phyloP scores from a whole-genome alignment of 2,113 vertebrate genomes.

The Stigmatopora nigra region DNA sequence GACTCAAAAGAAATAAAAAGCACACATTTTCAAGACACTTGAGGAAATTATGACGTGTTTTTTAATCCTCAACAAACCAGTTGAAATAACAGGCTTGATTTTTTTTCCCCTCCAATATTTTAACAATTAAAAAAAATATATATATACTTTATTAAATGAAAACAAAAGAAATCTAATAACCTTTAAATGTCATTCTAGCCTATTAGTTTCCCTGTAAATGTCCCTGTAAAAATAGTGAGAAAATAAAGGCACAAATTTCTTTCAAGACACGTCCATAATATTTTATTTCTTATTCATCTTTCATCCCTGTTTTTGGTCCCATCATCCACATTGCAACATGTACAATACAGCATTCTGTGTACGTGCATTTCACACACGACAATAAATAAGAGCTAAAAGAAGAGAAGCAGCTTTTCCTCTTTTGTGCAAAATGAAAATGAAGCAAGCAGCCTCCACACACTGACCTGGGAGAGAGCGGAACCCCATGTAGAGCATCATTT shows the following conservation, averaged over 20 bases:
- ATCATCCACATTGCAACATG: slow-evolving; percentile 23
- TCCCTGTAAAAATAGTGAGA: not conserved
- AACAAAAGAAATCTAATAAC: too few species aligned
- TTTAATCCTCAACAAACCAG: not conserved
- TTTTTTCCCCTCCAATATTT: too few species aligned
- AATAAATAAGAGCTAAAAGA: slow-evolving; percentile 36
- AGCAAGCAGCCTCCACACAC: not conserved
- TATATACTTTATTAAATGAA: too few species aligned
- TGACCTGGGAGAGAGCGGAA: not conserved
- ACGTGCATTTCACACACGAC: slow-evolving; percentile 15
- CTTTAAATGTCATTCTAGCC: too few species aligned
- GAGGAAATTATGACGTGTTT: not conserved
- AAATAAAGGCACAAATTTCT: not conserved
- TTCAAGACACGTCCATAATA: not conserved
- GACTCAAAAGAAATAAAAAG: not conserved
- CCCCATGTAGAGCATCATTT: too few species aligned
- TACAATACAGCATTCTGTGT: slow-evolving; percentile 18
- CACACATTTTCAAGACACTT: not conserved
- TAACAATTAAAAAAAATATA: too few species aligned
- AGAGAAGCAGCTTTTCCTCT: slow-evolving; percentile 28
- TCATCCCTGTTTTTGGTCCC: slow-evolving; percentile 6
- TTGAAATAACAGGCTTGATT: not conserved
- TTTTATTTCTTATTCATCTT: not conserved
- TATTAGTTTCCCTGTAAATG: too few species aligned
- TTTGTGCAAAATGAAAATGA: slow-evolving; percentile 5